These are phyloP conservation scores for Pterostichus madidus DNA, from an alignment of 2,888 invertebrate genomes.

Conservation along the genomic window DNA sequence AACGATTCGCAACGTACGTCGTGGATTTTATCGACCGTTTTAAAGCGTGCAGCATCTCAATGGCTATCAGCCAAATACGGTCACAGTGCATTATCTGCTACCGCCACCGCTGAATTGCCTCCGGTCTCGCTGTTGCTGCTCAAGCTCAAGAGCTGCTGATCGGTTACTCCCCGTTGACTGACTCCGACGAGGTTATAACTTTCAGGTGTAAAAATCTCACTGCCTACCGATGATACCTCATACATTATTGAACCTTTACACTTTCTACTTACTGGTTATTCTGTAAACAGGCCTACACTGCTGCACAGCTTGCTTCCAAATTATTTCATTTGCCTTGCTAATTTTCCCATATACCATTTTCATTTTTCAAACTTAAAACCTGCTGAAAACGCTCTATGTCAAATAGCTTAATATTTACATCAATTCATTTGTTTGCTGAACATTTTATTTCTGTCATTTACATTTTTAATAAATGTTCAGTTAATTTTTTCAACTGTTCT, in stretches of 20 bases:
- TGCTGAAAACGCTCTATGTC: neutral
- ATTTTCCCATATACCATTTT: conserved; percentile 12
- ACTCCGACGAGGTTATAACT: neutral
- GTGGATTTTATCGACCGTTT: conserved; percentile 63
- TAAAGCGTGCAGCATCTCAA: conserved; percentile 62
- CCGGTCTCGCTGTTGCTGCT: neutral
- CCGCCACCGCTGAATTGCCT: conserved; percentile 20
- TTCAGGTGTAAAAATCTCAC: conserved; percentile 14
- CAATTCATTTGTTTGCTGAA: too few relatives aligned
- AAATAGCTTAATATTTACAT: neutral
- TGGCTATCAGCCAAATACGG: conserved; percentile 63
- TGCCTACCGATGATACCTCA: conserved; percentile 25
- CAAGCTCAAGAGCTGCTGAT: conserved; percentile 8
- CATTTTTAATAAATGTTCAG: too few relatives aligned
- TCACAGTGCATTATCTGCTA: conserved; percentile 57
- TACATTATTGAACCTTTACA: conserved; percentile 33
- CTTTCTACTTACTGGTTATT: conserved; percentile 1
- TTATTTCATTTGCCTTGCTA: conserved; percentile 9
- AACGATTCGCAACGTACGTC: conserved; percentile 64
- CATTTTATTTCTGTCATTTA: too few relatives aligned
- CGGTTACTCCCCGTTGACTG: conserved; percentile 12
- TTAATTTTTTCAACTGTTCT: too few relatives aligned
- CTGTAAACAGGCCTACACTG: neutral
- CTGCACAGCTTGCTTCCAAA: neutral
- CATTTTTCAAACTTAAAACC: neutral